Evolutionary conservation across 2,797 vertebrate genomes (phyloP), one percentile per base, ranked within the genome.

Genomic region (Myiothlypis chrysogaster): DNA sequence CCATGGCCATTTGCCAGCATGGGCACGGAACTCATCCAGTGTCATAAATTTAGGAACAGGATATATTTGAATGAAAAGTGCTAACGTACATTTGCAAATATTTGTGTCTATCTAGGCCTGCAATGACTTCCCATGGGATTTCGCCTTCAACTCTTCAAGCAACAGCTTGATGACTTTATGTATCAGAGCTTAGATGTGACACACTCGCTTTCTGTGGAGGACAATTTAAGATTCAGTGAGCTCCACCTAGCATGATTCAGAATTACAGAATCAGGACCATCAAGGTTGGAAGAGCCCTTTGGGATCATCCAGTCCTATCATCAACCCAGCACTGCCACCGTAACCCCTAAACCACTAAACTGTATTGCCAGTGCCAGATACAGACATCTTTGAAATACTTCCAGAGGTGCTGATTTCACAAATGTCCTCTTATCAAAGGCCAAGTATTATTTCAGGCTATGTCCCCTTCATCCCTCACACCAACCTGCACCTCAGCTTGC

Each of bases 181-280:
- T 32, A 14, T 22, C 28, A 14, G 35, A 76, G n/a, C 28, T 22
- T 4, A 14, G 35, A 18, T 23, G 32, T 44, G 66, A 34, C 17
- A 11, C 3, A 1, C 7, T 53, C 0, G 0, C 18, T 24, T 59
- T 81, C 27, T 56, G 47, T 27, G 64, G 21, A 56, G 14, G 28
- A 47, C 63, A 30, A 9, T 28, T 64, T 49, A 35, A 22, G 53
- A 32, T 18, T 60, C 4, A 1, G 20, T 39, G 39, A 50, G 28
- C 28, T 87, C 35, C 27, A 57, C 30, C 6, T 11, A 23, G 27
- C 63, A 69, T 13, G 41, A 20, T 44, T 63, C 2, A 4, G n/a
- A 64, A 59, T 46, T 10, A 32, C 22, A 52, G 22, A 32, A 52
- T 52, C 15, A 32, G 30, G 16, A 53, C 14, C 30, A 59, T 65